These are phyloP conservation scores for Protosalanx chinensis DNA, from an alignment of 2,797 vertebrate species.

Conservation along the genomic window DNA sequence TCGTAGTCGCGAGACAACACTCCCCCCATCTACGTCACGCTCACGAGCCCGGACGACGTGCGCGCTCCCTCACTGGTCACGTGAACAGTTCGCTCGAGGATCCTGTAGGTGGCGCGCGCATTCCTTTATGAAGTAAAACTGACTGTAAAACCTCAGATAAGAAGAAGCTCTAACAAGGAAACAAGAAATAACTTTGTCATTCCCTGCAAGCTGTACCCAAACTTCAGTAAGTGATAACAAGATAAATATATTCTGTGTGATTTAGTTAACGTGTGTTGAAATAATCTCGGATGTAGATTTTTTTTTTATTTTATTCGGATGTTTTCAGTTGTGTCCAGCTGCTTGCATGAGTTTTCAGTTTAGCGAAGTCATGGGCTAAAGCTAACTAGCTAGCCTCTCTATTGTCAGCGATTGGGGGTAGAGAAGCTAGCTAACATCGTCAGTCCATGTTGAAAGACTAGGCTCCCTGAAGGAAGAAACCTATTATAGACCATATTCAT, in stretches of 20 bases:
- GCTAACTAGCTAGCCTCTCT: conserved; percentile 58
- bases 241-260: too few species aligned
- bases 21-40: conserved; percentile 17
- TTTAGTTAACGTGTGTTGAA: neutral
- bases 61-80: conserved; percentile 19
- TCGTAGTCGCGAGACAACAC: conserved; percentile 25
- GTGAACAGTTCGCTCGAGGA: neutral
- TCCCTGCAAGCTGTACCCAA: neutral
- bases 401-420: neutral
- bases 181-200: conserved; percentile 15
- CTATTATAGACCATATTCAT: too few species aligned
- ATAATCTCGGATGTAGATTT: too few species aligned
- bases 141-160: neutral
- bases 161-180: neutral
- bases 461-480: neutral
- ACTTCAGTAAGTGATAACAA: conserved; percentile 31
- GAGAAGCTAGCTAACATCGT: conserved; percentile 2
- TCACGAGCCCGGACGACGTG: neutral
- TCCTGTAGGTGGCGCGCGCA: conserved; percentile 2
- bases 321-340: neutral
- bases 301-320: too few species aligned
- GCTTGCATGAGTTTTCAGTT: conserved; percentile 20
- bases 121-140: neutral
- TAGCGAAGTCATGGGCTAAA: conserved; percentile 63
- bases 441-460: too few species aligned